Conservation (phyloP, 2,797 vertebrate species). For the Falco berigora region DNA sequence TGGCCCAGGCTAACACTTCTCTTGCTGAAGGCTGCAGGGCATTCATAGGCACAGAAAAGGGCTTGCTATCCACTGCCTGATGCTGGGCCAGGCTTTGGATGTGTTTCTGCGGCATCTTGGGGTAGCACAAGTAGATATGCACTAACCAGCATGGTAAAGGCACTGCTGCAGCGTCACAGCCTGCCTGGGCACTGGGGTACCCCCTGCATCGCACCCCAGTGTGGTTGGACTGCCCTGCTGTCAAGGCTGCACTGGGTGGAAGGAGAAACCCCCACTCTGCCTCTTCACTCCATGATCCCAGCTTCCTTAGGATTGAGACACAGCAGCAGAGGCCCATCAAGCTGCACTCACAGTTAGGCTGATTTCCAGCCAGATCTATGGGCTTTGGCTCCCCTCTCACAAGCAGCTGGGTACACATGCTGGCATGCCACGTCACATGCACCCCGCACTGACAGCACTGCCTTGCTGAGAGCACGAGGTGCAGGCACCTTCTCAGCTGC, state of each 20-base stretch:
- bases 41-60: not conserved
- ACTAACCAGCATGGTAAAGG: not conserved
- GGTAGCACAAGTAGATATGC: not conserved
- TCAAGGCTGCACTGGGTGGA: too few relatives aligned
- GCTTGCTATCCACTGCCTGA: not conserved
- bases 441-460: not conserved
- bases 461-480: not conserved
- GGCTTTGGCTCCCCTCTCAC: not conserved
- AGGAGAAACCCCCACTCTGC: fast-evolving
- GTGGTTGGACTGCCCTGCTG: not conserved
- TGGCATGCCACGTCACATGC: fast-evolving
- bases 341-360: not conserved
- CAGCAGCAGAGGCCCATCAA: not conserved
- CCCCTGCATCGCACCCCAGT: fast-evolving
- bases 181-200: not conserved
- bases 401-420: not conserved
- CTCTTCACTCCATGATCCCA: not conserved
- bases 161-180: not conserved
- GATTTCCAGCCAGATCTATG: not conserved
- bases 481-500: fast-evolving
- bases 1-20: not conserved
- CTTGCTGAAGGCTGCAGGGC: not conserved
- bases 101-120: not conserved
- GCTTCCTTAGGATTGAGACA: not conserved
- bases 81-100: not conserved